phyloP scores from a whole-genome alignment of 2,888 invertebrate species.

The Tineola bisselliella region DNA sequence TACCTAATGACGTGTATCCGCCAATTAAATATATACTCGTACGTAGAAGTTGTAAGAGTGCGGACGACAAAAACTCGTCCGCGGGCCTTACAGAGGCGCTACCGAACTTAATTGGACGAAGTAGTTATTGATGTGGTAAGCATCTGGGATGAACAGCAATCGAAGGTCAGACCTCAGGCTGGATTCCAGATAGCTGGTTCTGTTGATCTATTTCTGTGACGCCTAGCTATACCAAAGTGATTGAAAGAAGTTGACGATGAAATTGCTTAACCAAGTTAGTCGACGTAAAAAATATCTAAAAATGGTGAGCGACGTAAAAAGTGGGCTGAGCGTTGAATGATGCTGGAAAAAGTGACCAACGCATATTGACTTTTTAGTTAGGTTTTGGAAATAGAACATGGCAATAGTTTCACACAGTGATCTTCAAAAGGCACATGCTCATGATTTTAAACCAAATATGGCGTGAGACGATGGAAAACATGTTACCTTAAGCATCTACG shows the following conservation, averaged over 20 bases:
- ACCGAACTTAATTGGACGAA: constrained; percentile 59
- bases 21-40: constrained; percentile 46
- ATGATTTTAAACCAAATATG: neutral
- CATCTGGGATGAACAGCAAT: constrained; percentile 18
- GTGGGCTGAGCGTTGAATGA: neutral
- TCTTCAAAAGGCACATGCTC: neutral
- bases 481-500: neutral
- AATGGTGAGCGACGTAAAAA: neutral
- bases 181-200: constrained; percentile 22
- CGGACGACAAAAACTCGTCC: constrained; percentile 52
- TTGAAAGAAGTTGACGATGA: constrained; percentile 30
- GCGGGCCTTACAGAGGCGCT: constrained; percentile 49
- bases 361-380: neutral
- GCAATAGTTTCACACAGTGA: neutral
- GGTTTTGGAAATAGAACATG: neutral
- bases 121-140: constrained; percentile 40
- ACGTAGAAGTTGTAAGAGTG: constrained; percentile 14
- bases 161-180: constrained; percentile 15
- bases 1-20: constrained; percentile 57
- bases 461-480: neutral
- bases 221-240: constrained; percentile 18
- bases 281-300: constrained; percentile 12
- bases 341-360: neutral
- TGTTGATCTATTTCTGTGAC: constrained; percentile 33
- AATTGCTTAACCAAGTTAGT: constrained; percentile 21